phyloP scores from a whole-genome alignment of 2,113 vertebrate species.

The Lycaon pictus region DNA sequence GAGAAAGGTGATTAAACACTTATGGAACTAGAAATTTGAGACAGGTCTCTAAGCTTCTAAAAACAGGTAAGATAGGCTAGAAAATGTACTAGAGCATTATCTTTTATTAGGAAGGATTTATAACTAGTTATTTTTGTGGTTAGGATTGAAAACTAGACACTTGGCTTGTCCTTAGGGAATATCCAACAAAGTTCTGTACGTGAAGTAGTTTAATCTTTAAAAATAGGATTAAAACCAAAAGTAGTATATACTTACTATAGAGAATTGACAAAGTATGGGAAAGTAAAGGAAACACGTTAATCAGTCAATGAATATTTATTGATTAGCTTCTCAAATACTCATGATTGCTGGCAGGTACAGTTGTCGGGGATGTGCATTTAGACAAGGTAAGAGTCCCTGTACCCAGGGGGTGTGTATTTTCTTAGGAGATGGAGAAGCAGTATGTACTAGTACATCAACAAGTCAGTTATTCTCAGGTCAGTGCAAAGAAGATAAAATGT shows the following conservation, averaged over 20 bases:
- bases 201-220: slow-evolving; percentile 25
- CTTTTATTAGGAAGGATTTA: slow-evolving; percentile 8
- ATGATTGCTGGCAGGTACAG: not conserved
- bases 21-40: slow-evolving; percentile 1
- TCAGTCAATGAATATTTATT: not conserved
- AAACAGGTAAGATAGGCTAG: not conserved
- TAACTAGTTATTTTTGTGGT: slow-evolving; percentile 22
- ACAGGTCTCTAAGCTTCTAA: not conserved
- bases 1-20: not conserved
- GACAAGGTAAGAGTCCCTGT: not conserved
- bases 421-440: not conserved
- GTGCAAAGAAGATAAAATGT: not conserved
- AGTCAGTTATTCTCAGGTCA: not conserved
- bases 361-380: not conserved
- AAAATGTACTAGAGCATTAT: not conserved
- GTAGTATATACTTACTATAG: not conserved
- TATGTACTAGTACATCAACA: no score
- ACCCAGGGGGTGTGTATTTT: not conserved
- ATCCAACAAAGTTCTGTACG: not conserved
- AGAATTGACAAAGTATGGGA: not conserved
- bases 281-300: not conserved
- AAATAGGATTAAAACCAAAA: slow-evolving; percentile 11
- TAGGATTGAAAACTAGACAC: not conserved
- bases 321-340: not conserved
- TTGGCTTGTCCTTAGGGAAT: not conserved